Percentiles rank a stretch among this genome's conserved stretches.
Conservation (phyloP, 2,888 invertebrate species). For the Trachelus troglodyta region DNA sequence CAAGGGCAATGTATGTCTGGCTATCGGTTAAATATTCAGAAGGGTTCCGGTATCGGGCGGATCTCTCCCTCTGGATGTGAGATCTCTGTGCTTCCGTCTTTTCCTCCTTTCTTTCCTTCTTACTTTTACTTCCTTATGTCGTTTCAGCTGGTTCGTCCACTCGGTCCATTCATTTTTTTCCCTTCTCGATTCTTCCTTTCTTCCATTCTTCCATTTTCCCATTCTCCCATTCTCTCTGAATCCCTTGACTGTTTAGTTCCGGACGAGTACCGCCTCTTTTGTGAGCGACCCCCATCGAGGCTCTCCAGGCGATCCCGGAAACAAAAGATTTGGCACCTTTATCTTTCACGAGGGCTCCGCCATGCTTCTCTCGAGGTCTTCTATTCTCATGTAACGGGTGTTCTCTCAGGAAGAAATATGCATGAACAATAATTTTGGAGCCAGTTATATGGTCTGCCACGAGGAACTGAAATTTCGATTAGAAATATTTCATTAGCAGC, state of each 20-base stretch:
- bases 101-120: not conserved
- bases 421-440: too few relatives aligned
- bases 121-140: conserved; percentile 6
- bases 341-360: conserved; percentile 32
- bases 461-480: too few relatives aligned
- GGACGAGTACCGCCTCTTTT: conserved; percentile 27
- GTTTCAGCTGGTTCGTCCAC: conserved; percentile 19
- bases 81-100: not conserved
- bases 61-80: conserved; percentile 17
- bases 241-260: conserved; percentile 1
- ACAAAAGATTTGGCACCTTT: conserved; percentile 53
- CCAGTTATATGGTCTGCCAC: too few relatives aligned
- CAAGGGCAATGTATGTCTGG: conserved; percentile 39
- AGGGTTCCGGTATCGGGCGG: conserved; percentile 40
- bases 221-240: conserved; percentile 18
- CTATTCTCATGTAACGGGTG: too few relatives aligned
- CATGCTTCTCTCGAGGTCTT: not conserved
- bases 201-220: conserved; percentile 7
- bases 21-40: conserved; percentile 50
- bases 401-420: too few relatives aligned
- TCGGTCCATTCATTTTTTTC: not conserved
- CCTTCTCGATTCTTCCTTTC: conserved; percentile 2
- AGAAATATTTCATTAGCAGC: too few relatives aligned
- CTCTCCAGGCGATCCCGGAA: conserved; percentile 38
- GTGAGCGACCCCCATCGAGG: conserved; percentile 21